Base-by-base conservation (phyloP, 1,140 invertebrate species). In the Drosophila truncata region DNA sequence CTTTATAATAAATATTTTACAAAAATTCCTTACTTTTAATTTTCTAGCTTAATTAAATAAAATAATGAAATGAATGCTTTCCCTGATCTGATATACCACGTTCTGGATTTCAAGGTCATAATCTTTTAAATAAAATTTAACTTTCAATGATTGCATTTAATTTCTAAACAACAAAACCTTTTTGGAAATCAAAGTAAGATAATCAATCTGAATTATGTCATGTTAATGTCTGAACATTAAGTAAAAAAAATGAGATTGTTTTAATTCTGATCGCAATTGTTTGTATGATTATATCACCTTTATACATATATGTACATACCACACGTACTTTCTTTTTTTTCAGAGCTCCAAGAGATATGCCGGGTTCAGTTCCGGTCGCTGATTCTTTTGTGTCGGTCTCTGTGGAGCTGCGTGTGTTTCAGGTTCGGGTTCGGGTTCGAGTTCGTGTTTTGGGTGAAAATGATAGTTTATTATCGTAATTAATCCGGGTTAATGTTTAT, bases 401-500 rank as follows among this genome's bases (percentile, higher is more conserved):
- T 42, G 59, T 52, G 16, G 52, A 3, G 20, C 52, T 37, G 50
- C 50, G 29, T 55, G 69, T 52, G 27, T 49, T 49, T 49, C 46
- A 23, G 23, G 44, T 25, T 49, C 5, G 25, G 23, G 44, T 25
- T 49, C 5, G 25, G 46, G 20, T 72, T 35, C 5, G 49, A 29
- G 41, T 66, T 75, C 46, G 42, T 76, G 71, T 76, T 77, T 86
- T 70, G 72, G 80, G 84, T 88, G 85, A 88, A 84, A 88, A 87
- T 84, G 71, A 81, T 71, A 72, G 84, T 88, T 86, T 84, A 88
- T 84, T 72, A 80, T 81, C 67, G 66, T 78, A 87, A 88, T 88
- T 87, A 87, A 87, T 90, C 76, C 67, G 62, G 69, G 65, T 83
- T 88, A 78, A 80, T 78, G 80, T 74, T 78, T 80, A 55, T 55